Base-by-base conservation (phyloP, 2,888 invertebrate species). In the Cheiracanthium punctorium region DNA sequence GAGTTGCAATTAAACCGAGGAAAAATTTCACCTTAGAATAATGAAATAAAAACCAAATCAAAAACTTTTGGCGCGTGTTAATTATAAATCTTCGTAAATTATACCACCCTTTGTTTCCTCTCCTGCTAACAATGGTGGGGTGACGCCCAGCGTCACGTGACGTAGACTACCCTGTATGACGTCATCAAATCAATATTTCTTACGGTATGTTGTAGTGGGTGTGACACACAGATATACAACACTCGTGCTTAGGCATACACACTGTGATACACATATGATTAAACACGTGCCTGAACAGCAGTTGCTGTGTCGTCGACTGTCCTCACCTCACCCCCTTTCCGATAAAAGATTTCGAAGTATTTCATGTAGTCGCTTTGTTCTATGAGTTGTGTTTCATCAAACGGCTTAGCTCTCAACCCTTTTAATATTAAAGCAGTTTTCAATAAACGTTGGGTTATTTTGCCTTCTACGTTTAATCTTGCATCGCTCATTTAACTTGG, bases 41-140 rank as follows among this genome's bases (percentile, higher is more conserved):
- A 85, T 85, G 82, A 71, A 77, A 75, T 70, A 82, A 70, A 58
- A 58, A 85, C 74, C 79, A 77, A 85, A 85, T 85, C 84, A 85
- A 85, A 71, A 85, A 85, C 77, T 79, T 48, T 58, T 58, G 73
- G 65, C 65, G 77, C 69, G 84, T 79, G 84, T 85, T 85, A 85
- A 85, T 85, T 85, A 85, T 85, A 85, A 85, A 85, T 85, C 84
- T 85, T 73, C 84, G 84, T 74, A 85, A 85, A 85, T 85, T 85
- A 85, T 73, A 85, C 84, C 84, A 85, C 84, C 84, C 84, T 85
- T 85, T 85, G 79, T 79, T 85, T 79, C 79, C 84, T 85, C 79
- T 41, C 84, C 64, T 41, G 65, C 70, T 72, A 85, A 85, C 79
- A 85, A 85, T 79, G 24, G 64, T 71, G 84, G n/a, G 84, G 73